Conservation (phyloP, 2,113 vertebrate genomes). For the Macaca nemestrina region DNA sequence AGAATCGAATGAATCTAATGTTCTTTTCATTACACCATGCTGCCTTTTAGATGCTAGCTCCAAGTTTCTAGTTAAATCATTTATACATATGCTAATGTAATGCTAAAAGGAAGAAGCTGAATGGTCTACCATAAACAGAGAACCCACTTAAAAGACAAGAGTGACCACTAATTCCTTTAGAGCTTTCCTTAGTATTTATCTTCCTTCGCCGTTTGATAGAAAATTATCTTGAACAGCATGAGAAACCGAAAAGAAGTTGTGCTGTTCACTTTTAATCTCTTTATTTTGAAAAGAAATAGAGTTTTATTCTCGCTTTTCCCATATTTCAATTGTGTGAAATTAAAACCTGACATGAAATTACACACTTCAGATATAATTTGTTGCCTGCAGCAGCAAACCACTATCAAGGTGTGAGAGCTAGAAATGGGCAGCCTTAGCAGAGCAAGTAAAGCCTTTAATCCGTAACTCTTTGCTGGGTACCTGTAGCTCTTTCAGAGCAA, state of each 20-base stretch:
- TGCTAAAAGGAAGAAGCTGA: not conserved
- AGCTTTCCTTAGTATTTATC: constrained; percentile 66
- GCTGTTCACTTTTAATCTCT: constrained; percentile 49
- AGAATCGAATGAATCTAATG: constrained; percentile 46
- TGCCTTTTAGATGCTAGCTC: constrained; percentile 25
- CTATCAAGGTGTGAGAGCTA: constrained; percentile 42
- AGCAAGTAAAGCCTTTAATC: constrained; percentile 62
- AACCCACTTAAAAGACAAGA: constrained; percentile 57
- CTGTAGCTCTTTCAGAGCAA: constrained; percentile 65
- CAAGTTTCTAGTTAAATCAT: constrained; percentile 46
- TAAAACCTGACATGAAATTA: constrained; percentile 68
- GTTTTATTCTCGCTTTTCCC: constrained; percentile 45
- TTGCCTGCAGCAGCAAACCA: constrained; percentile 55
- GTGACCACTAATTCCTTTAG: constrained; percentile 3
- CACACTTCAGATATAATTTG: constrained; percentile 39
- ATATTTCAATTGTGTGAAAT: constrained; percentile 73
- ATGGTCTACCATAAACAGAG: not conserved
- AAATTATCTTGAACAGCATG: constrained; percentile 57
- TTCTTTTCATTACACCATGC: constrained; percentile 52
- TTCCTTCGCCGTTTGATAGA: constrained; percentile 54
- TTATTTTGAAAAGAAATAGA: constrained; percentile 57
- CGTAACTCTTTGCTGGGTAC: constrained; percentile 57
- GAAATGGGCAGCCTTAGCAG: constrained; percentile 25
- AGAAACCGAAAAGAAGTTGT: constrained; percentile 51
- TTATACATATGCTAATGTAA: constrained; percentile 28